phyloP scores from a whole-genome alignment of 2,113 vertebrate species.

The Caloenas nicobarica region DNA sequence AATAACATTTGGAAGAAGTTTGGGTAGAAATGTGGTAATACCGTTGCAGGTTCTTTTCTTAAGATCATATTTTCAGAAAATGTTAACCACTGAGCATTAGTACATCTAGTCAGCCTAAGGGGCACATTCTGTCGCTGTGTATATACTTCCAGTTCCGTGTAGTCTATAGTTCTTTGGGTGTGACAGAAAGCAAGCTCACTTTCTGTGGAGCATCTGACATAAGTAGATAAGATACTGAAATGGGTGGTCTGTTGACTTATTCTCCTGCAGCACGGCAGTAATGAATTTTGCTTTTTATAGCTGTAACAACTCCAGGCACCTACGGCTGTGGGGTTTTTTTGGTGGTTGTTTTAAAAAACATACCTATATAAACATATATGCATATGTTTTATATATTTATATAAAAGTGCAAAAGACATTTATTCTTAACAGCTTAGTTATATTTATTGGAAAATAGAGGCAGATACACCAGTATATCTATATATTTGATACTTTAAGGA shows the following conservation, averaged over 20 bases:
- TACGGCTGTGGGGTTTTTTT: neutral
- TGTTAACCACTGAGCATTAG: neutral
- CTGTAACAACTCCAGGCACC: neutral
- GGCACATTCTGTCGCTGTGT: rapidly evolving
- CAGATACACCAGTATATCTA: neutral
- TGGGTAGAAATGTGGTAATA: neutral
- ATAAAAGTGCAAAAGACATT: neutral
- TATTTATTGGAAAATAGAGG: neutral
- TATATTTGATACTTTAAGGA: neutral
- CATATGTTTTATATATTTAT: neutral
- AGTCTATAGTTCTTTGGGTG: neutral
- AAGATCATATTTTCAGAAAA: neutral
- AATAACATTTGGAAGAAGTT: neutral
- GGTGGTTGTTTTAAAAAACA: too few relatives aligned
- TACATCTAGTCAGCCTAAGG: neutral
- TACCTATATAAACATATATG: too few relatives aligned
- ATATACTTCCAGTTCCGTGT: neutral
- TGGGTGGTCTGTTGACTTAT: neutral
- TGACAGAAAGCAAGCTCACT: neutral
- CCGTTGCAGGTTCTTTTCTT: neutral
- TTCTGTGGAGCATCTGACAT: neutral
- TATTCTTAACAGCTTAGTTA: neutral
- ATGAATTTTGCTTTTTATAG: neutral
- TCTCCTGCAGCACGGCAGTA: neutral
- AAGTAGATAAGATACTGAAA: neutral